Conservation (phyloP, 2,113 vertebrate genomes). For the Phocoena phocoena region DNA sequence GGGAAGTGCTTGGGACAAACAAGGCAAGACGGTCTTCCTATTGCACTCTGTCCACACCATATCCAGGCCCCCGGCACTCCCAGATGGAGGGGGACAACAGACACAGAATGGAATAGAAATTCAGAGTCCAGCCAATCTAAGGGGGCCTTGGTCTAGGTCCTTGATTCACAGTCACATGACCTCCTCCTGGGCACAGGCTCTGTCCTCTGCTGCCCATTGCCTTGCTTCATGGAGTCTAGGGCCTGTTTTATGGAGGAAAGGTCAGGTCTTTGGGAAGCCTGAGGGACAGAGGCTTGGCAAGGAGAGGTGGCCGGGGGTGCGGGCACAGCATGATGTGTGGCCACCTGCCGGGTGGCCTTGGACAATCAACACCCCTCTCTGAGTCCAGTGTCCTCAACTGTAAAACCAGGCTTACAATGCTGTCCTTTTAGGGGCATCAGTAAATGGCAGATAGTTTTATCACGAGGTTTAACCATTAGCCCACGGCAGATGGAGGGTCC, state of each 20-base stretch:
- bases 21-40: accelerated
- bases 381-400: not conserved
- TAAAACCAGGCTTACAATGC: not conserved
- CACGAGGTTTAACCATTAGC: not conserved
- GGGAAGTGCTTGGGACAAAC: not conserved
- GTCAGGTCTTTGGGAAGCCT: not conserved
- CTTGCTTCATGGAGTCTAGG: not conserved
- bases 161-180: not conserved
- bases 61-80: accelerated
- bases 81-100: not conserved
- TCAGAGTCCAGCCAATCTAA: not conserved
- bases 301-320: not conserved
- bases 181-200: not conserved
- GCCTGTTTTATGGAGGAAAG: not conserved
- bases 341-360: not conserved
- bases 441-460: not conserved
- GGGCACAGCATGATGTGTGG: accelerated
- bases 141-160: not conserved
- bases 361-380: not conserved
- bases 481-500: not conserved
- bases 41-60: not conserved
- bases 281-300: not conserved
- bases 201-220: not conserved
- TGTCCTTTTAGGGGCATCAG: not conserved
- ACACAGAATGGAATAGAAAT: not conserved